Conservation (phyloP, 1,140 invertebrate species). For the Arctopsyche grandis region DNA sequence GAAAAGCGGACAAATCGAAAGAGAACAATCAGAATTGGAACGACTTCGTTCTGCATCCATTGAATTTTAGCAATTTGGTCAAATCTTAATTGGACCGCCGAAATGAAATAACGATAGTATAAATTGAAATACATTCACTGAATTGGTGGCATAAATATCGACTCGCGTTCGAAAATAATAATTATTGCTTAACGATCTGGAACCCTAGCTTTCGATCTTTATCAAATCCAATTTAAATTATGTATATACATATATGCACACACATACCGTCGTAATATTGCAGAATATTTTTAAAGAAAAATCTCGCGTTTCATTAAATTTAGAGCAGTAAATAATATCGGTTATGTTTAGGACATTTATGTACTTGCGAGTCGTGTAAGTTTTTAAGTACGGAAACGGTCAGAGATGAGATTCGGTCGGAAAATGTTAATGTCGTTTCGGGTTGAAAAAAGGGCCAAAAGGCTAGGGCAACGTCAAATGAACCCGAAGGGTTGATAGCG, state of each 20-base stretch:
- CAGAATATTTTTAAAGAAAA: too few species aligned
- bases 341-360: not conserved
- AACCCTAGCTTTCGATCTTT: not conserved
- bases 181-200: not conserved
- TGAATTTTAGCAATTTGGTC: not conserved
- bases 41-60: conserved; percentile 24
- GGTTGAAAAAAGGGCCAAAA: conserved; percentile 13
- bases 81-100: conserved; percentile 10
- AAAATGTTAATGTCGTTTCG: not conserved
- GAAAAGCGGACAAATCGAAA: not conserved
- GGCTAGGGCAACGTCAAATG: conserved; percentile 1
- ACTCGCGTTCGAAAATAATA: conserved; percentile 13
- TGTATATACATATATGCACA: too few species aligned
- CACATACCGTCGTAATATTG: too few species aligned
- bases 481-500: not conserved
- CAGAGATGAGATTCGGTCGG: not conserved
- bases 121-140: not conserved
- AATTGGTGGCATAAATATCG: not conserved
- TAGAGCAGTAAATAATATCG: too few species aligned
- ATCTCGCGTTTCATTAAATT: too few species aligned
- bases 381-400: not conserved
- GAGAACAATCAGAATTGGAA: not conserved
- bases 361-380: not conserved
- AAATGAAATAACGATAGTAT: not conserved
- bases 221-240: not conserved